These are phyloP conservation scores for Madoqua kirkii DNA, from an alignment of 2,113 vertebrate genomes.

Conservation along the genomic window DNA sequence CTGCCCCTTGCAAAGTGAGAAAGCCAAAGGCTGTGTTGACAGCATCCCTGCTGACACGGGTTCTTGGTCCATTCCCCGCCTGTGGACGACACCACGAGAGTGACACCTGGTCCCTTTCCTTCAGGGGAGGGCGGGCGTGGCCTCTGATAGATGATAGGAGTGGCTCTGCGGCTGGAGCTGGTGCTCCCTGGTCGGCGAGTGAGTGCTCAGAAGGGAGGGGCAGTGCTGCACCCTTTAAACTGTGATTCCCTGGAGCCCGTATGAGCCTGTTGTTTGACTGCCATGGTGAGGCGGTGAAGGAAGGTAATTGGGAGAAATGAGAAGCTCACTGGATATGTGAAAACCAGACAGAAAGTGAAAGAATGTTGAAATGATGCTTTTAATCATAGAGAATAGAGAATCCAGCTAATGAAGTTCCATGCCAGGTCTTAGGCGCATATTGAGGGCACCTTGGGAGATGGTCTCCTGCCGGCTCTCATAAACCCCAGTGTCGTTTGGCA, in stretches of 20 bases:
- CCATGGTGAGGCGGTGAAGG: not conserved
- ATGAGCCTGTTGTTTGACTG: not conserved
- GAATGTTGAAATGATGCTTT: not conserved
- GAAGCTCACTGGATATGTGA: not conserved
- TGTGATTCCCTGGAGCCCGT: not conserved
- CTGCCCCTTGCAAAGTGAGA: not conserved
- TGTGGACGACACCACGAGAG: not conserved
- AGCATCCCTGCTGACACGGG: not conserved
- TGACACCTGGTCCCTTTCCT: not conserved
- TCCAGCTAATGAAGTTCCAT: not conserved
- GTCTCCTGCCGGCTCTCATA: not conserved
- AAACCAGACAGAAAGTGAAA: not conserved
- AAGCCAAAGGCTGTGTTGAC: not conserved
- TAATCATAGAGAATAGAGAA: not conserved
- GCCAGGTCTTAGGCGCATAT: not conserved
- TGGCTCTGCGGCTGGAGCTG: not conserved
- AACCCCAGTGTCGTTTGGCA: not conserved
- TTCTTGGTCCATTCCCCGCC: not conserved
- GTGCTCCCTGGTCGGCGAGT: not conserved
- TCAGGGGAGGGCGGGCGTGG: not conserved
- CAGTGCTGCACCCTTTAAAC: not conserved
- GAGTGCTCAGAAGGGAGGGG: not conserved
- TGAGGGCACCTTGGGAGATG: not conserved
- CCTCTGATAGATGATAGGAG: not conserved
- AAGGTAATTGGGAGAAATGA: not conserved